Conservation (phyloP, 1,140 invertebrate species). For the Drosophila bocqueti region DNA sequence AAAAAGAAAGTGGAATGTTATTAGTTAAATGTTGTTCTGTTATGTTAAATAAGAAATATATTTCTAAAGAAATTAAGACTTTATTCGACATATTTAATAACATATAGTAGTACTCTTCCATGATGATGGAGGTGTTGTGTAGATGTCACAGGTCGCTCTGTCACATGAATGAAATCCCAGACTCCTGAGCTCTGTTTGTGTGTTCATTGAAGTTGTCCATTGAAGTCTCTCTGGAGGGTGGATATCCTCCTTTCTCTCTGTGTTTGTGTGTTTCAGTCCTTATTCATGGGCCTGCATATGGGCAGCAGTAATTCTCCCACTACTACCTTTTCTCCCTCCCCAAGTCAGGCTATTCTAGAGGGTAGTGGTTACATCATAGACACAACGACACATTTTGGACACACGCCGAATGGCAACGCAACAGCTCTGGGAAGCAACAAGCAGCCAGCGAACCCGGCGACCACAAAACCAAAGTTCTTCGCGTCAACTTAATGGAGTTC, state of each 20-base stretch:
- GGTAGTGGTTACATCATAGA: conserved; percentile 44
- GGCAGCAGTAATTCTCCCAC: not conserved
- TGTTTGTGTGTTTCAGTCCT: conserved; percentile 10
- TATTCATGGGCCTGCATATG: conserved; percentile 29
- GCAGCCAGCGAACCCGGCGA: conserved; percentile 42
- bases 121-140: not conserved
- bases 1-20: not conserved
- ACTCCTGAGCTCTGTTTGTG: conserved; percentile 1
- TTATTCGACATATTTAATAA: conserved; percentile 13
- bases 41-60: not conserved
- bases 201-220: conserved; percentile 13
- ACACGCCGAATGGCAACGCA: conserved; percentile 33
- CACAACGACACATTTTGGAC: conserved; percentile 55
- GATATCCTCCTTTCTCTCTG: not conserved
- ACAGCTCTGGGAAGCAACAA: conserved; percentile 22
- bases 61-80: not conserved
- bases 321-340: not conserved
- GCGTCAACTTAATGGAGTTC: conserved; percentile 83
- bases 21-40: not conserved
- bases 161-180: conserved; percentile 10
- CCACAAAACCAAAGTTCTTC: conserved; percentile 80
- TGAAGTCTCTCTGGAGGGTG: not conserved
- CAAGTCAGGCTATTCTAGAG: not conserved
- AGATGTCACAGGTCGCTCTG: conserved; percentile 9
- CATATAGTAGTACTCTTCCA: conserved; percentile 13